Evolutionary conservation across 2,888 invertebrate genomes (phyloP).

Genomic region (Coleophora flavipennella): DNA sequence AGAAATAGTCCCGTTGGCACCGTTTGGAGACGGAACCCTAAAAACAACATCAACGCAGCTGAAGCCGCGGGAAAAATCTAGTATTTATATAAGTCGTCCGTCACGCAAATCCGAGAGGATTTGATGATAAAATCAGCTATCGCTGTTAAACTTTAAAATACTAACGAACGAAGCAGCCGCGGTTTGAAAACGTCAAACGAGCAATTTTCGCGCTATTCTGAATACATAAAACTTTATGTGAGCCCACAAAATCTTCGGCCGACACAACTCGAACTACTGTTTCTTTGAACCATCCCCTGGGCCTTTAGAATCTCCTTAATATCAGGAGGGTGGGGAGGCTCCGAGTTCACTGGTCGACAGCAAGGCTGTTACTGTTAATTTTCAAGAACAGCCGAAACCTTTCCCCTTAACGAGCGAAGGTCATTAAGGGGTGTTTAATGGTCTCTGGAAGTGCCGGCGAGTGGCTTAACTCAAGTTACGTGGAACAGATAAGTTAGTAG

Average conservation of each 20-base stretch:
- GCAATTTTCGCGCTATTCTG: conserved; percentile 58
- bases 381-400: conserved; percentile 60
- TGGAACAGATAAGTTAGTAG: conserved; percentile 26
- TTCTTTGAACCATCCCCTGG: conserved; percentile 6
- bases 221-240: conserved; percentile 62
- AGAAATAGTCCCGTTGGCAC: too few species aligned
- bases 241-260: conserved; percentile 35
- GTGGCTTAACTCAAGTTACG: conserved; percentile 28
- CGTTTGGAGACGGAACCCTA: too few species aligned
- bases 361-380: conserved; percentile 53
- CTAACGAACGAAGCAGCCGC: conserved; percentile 13
- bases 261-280: conserved; percentile 22
- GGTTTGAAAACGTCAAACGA: conserved; percentile 48
- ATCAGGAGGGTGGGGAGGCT: conserved; percentile 15
- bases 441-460: conserved; percentile 17
- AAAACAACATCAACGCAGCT: too few species aligned
- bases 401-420: conserved; percentile 54
- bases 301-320: too few species aligned
- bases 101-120: too few species aligned
- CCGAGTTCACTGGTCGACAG: conserved; percentile 23
- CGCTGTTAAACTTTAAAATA: background rate
- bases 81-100: too few species aligned
- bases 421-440: conserved; percentile 57
- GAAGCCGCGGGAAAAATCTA: too few species aligned
- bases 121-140: too few species aligned